Evolutionary conservation across 2,888 invertebrate species (phyloP).

Genomic region (Antheraea assamensis): DNA sequence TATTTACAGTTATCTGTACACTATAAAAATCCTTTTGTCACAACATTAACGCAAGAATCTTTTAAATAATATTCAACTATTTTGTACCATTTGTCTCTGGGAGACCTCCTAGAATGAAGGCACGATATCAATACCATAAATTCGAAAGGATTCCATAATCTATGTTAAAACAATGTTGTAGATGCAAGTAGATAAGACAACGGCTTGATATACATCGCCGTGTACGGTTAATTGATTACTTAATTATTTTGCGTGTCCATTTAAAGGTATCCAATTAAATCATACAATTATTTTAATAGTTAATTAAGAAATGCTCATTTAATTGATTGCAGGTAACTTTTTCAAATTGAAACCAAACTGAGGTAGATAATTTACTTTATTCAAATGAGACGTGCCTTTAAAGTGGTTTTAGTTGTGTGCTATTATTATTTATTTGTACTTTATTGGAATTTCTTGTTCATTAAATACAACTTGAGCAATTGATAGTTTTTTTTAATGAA

Average conservation of each 20-base stretch:
- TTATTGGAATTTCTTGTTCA: slow-evolving; percentile 77
- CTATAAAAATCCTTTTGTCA: neutral
- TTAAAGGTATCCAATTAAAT: slow-evolving; percentile 75
- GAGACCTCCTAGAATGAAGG: slow-evolving; percentile 28
- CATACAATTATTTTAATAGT: slow-evolving; percentile 75
- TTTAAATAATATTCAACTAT: neutral
- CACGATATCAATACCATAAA: slow-evolving; percentile 23
- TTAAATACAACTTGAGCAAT: slow-evolving; percentile 56
- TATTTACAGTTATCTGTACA: neutral
- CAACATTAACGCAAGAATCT: neutral
- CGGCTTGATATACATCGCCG: slow-evolving; percentile 61
- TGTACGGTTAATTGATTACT: slow-evolving; percentile 78
- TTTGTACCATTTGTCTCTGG: slow-evolving; percentile 16
- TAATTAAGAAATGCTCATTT: slow-evolving; percentile 76
- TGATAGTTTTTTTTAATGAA: slow-evolving; percentile 76
- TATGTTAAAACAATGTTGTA: slow-evolving; percentile 57
- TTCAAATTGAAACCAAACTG: slow-evolving; percentile 57
- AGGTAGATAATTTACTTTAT: slow-evolving; percentile 73
- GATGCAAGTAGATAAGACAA: slow-evolving; percentile 58
- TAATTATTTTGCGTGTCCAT: slow-evolving; percentile 77
- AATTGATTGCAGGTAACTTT: slow-evolving; percentile 73
- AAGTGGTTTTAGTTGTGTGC: slow-evolving; percentile 74
- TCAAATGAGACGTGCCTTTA: slow-evolving; percentile 74
- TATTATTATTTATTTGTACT: slow-evolving; percentile 77
- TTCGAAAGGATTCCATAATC: slow-evolving; percentile 38